phyloP scores from a whole-genome alignment of 2,797 vertebrate species.

The Macrochelys suwanniensis region DNA sequence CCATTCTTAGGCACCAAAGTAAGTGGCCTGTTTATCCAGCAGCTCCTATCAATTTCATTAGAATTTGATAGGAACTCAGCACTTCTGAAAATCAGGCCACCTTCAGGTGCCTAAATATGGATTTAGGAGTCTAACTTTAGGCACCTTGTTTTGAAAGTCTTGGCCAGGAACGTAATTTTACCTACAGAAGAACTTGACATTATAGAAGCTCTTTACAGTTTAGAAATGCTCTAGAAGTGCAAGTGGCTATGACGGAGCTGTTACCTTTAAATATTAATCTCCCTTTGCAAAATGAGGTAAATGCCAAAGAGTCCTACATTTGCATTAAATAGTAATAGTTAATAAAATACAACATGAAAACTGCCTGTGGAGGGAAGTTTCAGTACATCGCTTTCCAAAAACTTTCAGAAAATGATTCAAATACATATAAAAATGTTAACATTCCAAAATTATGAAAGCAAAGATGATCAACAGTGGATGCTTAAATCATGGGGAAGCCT shows the following conservation, averaged over 20 bases:
- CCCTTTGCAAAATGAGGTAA: background rate
- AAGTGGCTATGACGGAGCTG: background rate
- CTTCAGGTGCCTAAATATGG: accelerated
- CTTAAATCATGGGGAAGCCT: background rate
- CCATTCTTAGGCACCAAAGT: background rate
- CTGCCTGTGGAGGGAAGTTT: background rate
- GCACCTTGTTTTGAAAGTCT: background rate
- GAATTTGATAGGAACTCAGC: background rate
- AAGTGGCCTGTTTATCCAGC: background rate
- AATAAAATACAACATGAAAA: background rate
- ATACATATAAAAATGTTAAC: background rate
- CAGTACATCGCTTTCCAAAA: background rate
- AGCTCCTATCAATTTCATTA: background rate
- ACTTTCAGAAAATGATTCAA: background rate
- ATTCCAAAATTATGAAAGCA: background rate
- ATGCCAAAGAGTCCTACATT: background rate
- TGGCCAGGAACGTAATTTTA: background rate
- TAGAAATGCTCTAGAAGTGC: background rate
- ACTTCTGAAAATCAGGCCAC: background rate
- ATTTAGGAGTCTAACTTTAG: background rate
- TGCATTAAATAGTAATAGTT: background rate
- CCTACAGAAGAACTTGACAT: background rate
- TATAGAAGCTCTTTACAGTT: background rate
- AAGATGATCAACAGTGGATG: background rate
- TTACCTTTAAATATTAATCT: background rate